Evolutionary conservation across 2,113 vertebrate genomes (phyloP), one percentile per base, ranked within the genome.

Genomic region (Corynorhinus townsendii): DNA sequence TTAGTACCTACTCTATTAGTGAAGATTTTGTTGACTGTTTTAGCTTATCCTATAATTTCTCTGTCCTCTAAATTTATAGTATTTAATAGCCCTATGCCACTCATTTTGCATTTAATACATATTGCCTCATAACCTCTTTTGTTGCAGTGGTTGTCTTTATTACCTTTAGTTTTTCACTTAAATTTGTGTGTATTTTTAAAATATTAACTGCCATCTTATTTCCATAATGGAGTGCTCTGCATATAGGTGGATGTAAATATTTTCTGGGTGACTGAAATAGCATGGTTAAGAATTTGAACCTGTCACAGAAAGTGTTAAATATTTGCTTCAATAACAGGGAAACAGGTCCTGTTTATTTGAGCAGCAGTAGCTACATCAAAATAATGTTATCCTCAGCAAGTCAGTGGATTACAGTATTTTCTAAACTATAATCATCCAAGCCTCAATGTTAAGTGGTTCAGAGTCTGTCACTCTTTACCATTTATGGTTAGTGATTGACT

Each of bases 271-370:
- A 59, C 59, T 93, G 64, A 91, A 84, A 76, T 72, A 72, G 62
- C 33, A 80, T 45, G 11, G 16, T 77, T 79, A 88, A 59, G 71
- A 95, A 77, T 88, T 92, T 88, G 45, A 97, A 35, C n/a, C 28
- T 77, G 64, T 59, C 43, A 64, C 30, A 80, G 28, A 26, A 94
- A 90, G 45, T 87, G 10, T 93, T 93, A 14, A 49, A 62, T 72
- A 76, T 56, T 56, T 56, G 62, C n/a, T 22, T 71, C 14, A 86
- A 0, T 84, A 66, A 92, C 52, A 86, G 43, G 17, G 52, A 86
- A 56, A 86, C 45, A 89, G 43, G 24, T 4, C 16, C 52, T 93
- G 1, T 79, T 43, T 38, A 47, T 91, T 86, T 91, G 77, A 96
- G 86, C 24, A 89, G 22, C 54, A 83, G 33, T 85, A 69, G 73